Evolutionary conservation across 53 echinoderm and acorn worm species (phyloP).

Genomic region (Luidia sarsii): DNA sequence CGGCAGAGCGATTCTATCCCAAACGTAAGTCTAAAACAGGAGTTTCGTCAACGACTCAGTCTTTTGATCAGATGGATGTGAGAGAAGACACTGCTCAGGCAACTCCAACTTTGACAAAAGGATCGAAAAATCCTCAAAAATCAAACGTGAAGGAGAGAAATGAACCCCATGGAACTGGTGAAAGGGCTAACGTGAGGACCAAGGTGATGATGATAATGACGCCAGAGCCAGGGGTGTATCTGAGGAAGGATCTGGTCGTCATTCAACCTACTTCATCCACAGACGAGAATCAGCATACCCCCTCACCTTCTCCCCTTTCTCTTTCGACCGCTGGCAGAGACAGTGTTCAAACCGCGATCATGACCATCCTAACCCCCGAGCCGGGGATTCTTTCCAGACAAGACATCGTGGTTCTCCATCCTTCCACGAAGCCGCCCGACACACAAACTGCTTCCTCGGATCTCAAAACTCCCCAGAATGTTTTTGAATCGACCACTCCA

Average conservation of each 20-base stretch:
- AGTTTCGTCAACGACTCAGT: no score
- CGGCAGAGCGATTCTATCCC: no score
- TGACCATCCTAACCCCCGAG: slow-evolving; percentile 6
- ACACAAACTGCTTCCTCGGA: neutral
- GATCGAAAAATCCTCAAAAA: neutral
- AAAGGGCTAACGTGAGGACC: neutral
- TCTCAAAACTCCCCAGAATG: no score
- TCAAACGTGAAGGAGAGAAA: neutral
- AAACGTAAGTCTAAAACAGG: no score
- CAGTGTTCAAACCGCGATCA: neutral
- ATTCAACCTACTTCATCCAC: neutral
- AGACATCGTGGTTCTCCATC: neutral
- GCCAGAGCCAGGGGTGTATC: slow-evolving; percentile 8
- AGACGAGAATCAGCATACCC: no score
- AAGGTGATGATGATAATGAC: slow-evolving; percentile 6
- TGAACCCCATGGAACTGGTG: no score
- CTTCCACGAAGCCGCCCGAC: neutral
- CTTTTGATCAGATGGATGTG: no score
- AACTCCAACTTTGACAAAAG: neutral
- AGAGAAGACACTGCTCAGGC: no score
- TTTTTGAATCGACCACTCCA: no score
- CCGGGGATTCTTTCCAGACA: neutral
- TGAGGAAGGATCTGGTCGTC: slow-evolving; percentile 2
- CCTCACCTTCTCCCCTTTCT: neutral
- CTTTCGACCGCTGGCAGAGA: no score